Percentiles rank a stretch among this genome's conserved stretches.
Conservation (phyloP, 2,113 vertebrate genomes). For the Calidris pygmaea region DNA sequence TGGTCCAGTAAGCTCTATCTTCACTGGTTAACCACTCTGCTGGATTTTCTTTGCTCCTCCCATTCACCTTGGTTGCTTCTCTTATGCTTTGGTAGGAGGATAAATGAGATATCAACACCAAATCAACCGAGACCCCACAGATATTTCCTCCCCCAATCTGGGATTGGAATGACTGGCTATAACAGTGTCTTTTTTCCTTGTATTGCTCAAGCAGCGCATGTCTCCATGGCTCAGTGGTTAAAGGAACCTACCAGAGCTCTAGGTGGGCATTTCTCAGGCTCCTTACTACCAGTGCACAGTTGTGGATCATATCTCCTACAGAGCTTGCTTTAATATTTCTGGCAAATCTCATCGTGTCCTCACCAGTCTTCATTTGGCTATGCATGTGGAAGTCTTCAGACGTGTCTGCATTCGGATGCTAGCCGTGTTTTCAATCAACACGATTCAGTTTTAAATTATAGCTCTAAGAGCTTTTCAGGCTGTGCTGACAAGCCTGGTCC, state of each 20-base stretch:
- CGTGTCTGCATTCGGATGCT: slow-evolving; percentile 35
- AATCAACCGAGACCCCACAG: background rate
- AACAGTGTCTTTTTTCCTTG: background rate
- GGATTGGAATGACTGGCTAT: background rate
- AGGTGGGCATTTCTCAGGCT: background rate
- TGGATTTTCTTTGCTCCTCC: background rate
- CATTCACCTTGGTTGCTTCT: background rate
- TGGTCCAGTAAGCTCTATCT: background rate
- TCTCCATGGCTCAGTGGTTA: background rate
- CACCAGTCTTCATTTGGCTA: slow-evolving; percentile 12
- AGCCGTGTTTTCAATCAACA: slow-evolving; percentile 42
- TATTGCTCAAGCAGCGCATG: background rate
- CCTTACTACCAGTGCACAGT: background rate
- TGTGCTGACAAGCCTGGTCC: background rate
- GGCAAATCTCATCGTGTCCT: slow-evolving; percentile 1
- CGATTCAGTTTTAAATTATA: slow-evolving; percentile 48
- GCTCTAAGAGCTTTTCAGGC: slow-evolving; percentile 1
- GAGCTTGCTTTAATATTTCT: background rate
- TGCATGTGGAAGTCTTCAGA: slow-evolving; percentile 47
- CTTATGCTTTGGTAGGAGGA: background rate
- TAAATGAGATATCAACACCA: background rate
- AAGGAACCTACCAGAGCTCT: background rate
- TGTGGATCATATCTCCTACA: background rate
- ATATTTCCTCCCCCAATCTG: background rate
- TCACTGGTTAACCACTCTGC: background rate